Evolutionary conservation across 2,797 vertebrate species (phyloP), one percentile per base, ranked within the genome.

Genomic region (Chlorospingus flavigularis): DNA sequence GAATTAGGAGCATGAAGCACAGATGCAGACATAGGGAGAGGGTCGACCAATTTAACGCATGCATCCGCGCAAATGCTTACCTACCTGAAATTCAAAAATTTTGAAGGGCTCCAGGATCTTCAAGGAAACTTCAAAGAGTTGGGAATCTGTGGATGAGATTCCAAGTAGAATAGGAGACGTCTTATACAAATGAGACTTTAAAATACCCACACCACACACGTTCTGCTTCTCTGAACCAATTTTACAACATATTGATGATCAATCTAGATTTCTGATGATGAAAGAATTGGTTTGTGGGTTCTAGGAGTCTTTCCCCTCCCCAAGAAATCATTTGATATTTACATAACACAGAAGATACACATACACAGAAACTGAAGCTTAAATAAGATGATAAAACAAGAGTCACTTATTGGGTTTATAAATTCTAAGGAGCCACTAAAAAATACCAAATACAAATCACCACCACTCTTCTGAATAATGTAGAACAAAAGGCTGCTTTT

Each of bases 11-110:
- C 94, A 96, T 96, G 94, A 96, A 96, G 92, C 94, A 97, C 82
- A 95, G 96, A 97, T 93, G 94, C 93, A 96, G 94, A 97, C 96
- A 95, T 94, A 96, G 95, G 96, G 96, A 96, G 96, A 97, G 96
- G 95, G 96, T 96, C 97, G 94, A 97, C 95, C 96, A 97, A 96
- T 96, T 97, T 96, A 97, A 97, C 96, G 92, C 96, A 96, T 97
- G 96, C 96, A 95, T 97, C 95, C 90, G 93, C 95, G 90, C 93
- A 96, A 94, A 90, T 95, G 96, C 96, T 95, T 95, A 97, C 96
- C 96, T 94, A 97, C 97, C 96, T 96, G 96, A 96, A 96, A 97
- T 97, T 96, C 95, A 97, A 97, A 97, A 97, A 96, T 92, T 96
- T 94, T 97, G 93, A 97, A 96, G 92, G 94, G 96, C 96, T 97